Conservation (phyloP, 2,888 invertebrate species). For the Oscheius myriophilus region DNA sequence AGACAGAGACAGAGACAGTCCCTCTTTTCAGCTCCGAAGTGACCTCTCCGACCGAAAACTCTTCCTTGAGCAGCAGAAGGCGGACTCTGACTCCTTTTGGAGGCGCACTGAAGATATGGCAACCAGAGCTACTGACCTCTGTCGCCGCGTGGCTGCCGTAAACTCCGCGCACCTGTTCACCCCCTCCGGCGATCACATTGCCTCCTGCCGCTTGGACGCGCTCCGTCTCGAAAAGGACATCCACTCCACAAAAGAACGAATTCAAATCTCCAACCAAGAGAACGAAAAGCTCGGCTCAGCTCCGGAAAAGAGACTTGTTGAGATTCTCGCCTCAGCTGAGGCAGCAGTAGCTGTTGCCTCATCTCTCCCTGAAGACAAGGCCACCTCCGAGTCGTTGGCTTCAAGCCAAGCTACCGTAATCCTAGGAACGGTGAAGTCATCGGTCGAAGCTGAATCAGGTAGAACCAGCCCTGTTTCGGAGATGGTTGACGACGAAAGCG, state of each 20-base stretch:
- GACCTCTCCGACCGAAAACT: conserved; percentile 38
- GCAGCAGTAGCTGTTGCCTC: conserved; percentile 17
- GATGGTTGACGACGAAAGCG: conserved; percentile 28
- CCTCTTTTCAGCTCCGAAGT: conserved; percentile 37
- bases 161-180: conserved; percentile 27
- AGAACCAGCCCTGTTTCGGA: conserved; percentile 18
- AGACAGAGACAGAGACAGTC: too few species aligned
- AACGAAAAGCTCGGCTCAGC: conserved; percentile 40
- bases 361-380: conserved; percentile 7
- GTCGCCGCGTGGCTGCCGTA: conserved; percentile 28
- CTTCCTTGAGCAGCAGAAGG: conserved; percentile 36
- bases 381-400: conserved; percentile 14
- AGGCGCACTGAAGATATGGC: conserved; percentile 67
- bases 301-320: conserved; percentile 36
- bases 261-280: conserved; percentile 39
- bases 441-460: conserved; percentile 7
- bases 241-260: conserved; percentile 34
- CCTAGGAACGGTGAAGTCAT: conserved; percentile 17
- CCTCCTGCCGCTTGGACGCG: conserved; percentile 19
- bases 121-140: conserved; percentile 65
- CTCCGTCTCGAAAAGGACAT: conserved; percentile 16
- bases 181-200: conserved; percentile 29
- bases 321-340: conserved; percentile 11
- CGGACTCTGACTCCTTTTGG: conserved; percentile 60
- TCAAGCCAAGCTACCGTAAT: conserved; percentile 30